Conservation (phyloP, 92 coral and sea anemone genomes). For the Desmophyllum pertusum region DNA sequence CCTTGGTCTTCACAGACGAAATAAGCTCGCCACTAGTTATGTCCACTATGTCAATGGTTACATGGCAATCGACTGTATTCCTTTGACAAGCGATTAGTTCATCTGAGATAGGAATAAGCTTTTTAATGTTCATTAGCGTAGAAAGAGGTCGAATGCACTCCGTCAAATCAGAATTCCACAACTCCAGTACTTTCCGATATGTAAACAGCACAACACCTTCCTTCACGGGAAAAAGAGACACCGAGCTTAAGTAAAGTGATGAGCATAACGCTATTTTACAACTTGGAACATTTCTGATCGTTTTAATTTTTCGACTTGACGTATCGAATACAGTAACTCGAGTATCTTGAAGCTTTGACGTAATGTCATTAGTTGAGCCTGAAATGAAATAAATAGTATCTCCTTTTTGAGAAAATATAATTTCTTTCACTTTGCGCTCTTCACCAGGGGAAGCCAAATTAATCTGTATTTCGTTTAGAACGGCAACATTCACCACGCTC, state of each 20-base stretch:
- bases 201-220: not conserved
- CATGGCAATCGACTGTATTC: not conserved
- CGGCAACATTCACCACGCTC: not conserved
- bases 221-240: not conserved
- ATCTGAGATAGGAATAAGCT: not conserved
- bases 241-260: too few relatives aligned
- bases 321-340: not conserved
- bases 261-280: too few relatives aligned
- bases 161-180: constrained; percentile 6
- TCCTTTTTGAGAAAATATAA: constrained; percentile 1
- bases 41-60: not conserved
- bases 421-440: not conserved
- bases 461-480: not conserved
- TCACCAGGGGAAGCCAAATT: too few relatives aligned
- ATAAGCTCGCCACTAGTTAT: not conserved
- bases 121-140: not conserved
- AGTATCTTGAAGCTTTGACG: not conserved
- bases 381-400: not conserved
- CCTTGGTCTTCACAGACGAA: not conserved
- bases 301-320: not conserved
- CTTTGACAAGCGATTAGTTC: not conserved
- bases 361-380: too few relatives aligned
- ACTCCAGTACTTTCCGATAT: not conserved
- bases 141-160: not conserved
- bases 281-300: not conserved